A percentile compares a stretch with the other conserved stretches of the same genome.
These are phyloP conservation scores for Dendrophyllia cribrosa DNA, from an alignment of 64 coral and sea anemone species.

Conservation along the genomic window DNA sequence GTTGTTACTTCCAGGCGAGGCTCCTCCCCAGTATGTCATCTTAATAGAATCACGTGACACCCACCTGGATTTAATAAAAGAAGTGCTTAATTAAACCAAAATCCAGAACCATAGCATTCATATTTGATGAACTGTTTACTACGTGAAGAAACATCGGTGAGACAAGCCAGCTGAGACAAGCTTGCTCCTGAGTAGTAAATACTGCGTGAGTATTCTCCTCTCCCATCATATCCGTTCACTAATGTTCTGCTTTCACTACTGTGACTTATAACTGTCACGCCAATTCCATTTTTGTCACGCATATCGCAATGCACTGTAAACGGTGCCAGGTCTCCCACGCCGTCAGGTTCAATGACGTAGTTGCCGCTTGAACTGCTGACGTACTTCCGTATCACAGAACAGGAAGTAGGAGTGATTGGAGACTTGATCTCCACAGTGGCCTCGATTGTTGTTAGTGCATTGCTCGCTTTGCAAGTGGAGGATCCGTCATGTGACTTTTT, in stretches of 20 bases:
- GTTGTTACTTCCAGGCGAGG: neutral
- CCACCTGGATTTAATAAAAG: no score
- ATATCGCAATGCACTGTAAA: constrained; percentile 59
- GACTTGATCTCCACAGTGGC: neutral
- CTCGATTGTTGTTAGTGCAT: neutral
- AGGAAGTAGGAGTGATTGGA: neutral
- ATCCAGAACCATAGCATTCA: neutral
- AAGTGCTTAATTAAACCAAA: no score
- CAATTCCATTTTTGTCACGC: constrained; percentile 35
- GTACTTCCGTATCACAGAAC: neutral
- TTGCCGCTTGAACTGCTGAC: neutral
- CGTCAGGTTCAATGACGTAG: constrained; percentile 56
- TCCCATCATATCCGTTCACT: neutral
- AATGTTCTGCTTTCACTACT: constrained; percentile 18
- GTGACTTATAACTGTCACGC: constrained; percentile 51
- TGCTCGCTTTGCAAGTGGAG: neutral
- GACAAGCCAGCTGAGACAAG: constrained; percentile 14
- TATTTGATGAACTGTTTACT: constrained; percentile 63
- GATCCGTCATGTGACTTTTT: neutral
- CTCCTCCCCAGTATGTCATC: constrained; percentile 65
- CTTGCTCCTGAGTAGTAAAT: constrained; percentile 24
- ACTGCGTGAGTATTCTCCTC: neutral
- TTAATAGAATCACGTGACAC: constrained; percentile 30
- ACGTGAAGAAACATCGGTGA: constrained; percentile 4
- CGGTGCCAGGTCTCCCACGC: neutral